Conservation (phyloP, 1,140 invertebrate species). For the Hypsibius dujardini region DNA sequence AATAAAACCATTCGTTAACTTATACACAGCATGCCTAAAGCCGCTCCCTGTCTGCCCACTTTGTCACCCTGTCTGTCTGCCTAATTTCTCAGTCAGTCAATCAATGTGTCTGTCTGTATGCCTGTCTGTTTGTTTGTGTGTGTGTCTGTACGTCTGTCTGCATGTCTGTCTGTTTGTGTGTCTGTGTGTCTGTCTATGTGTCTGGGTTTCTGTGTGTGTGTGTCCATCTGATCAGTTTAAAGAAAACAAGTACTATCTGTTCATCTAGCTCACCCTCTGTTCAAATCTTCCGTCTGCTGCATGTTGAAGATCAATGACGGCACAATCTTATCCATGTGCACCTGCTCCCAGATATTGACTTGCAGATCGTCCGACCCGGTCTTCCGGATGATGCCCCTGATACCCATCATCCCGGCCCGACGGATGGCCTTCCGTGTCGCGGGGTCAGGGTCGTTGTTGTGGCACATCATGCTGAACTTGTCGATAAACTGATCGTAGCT, state of each 20-base stretch:
- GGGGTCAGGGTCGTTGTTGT: conserved; percentile 53
- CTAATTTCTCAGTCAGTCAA: no score
- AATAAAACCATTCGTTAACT: no score
- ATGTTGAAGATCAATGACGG: conserved; percentile 94
- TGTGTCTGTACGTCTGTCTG: no score
- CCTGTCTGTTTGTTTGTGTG: no score
- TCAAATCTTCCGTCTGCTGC: conserved; percentile 39
- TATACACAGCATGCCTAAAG: no score
- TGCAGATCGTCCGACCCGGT: conserved; percentile 95
- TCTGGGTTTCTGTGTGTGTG: no score
- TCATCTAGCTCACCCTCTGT: not conserved
- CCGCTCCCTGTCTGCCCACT: no score
- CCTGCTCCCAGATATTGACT: conserved; percentile 93
- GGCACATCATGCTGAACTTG: conserved; percentile 93
- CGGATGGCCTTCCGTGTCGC: conserved; percentile 53
- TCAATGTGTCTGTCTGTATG: no score
- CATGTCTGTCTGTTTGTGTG: no score
- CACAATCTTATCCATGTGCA: conserved; percentile 98
- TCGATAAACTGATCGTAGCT: conserved; percentile 98
- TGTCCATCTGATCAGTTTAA: no score
- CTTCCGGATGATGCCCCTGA: conserved; percentile 83
- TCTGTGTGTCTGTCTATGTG: no score
- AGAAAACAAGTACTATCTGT: not conserved
- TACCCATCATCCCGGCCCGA: conserved; percentile 42
- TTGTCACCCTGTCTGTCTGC: no score